These are phyloP conservation scores for Drosophila pruinosa DNA, from an alignment of 1,140 invertebrate species.

Conservation along the genomic window DNA sequence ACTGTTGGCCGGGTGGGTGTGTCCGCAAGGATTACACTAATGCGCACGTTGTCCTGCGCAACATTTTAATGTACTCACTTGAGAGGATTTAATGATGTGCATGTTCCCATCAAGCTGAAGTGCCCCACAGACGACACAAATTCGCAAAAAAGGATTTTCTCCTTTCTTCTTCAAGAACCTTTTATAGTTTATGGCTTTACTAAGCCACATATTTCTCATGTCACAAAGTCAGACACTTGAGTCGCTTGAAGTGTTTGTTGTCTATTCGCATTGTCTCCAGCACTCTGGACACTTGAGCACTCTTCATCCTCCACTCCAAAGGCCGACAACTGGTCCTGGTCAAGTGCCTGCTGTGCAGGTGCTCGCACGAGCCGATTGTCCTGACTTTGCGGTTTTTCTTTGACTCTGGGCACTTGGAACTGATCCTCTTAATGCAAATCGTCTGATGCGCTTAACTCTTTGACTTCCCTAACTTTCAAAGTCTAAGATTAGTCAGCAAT, in stretches of 20 bases:
- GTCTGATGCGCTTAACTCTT: constrained; percentile 67
- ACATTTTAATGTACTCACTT: constrained; percentile 66
- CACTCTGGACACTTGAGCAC: constrained; percentile 32
- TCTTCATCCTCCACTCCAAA: not conserved
- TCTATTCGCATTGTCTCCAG: constrained; percentile 41
- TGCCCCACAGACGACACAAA: constrained; percentile 54
- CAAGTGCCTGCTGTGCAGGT: constrained; percentile 61
- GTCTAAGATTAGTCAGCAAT: constrained; percentile 15
- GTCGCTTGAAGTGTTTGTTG: constrained; percentile 64
- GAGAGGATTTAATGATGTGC: constrained; percentile 75
- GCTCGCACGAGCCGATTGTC: constrained; percentile 65
- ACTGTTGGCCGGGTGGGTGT: constrained; percentile 56
- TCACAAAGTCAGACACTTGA: constrained; percentile 62
- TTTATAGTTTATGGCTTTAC: constrained; percentile 59
- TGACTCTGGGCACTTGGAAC: constrained; percentile 26
- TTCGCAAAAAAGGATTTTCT: constrained; percentile 73
- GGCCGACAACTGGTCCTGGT: constrained; percentile 10
- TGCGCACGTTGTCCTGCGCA: constrained; percentile 62
- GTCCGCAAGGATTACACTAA: constrained; percentile 75
- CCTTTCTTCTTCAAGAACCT: constrained; percentile 69
- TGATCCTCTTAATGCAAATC: constrained; percentile 57
- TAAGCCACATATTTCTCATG: constrained; percentile 43
- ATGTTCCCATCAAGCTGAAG: constrained; percentile 66
- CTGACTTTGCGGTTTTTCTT: constrained; percentile 55
- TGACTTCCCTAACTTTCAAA: constrained; percentile 33